Percentiles rank a stretch among this genome's conserved stretches.
Evolutionary conservation across 1,140 invertebrate genomes (phyloP).

Genomic region (Eriocheir sinensis): DNA sequence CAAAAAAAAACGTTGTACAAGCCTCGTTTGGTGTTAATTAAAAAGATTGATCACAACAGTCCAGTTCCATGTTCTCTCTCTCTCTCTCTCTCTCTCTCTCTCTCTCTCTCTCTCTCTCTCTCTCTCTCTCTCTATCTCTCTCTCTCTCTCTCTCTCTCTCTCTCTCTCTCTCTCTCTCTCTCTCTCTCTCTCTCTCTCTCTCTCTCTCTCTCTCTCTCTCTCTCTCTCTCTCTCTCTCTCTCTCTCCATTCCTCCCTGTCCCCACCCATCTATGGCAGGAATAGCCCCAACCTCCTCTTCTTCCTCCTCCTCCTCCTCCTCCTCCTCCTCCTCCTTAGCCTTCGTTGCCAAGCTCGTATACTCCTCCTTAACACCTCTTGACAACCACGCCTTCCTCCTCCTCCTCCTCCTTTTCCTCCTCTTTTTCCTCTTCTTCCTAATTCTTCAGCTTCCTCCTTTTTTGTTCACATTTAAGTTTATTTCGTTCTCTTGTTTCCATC

Average conservation of each 20-base stretch:
- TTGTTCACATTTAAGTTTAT: too few species aligned
- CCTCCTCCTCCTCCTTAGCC: too few species aligned
- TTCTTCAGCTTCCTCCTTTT: too few species aligned
- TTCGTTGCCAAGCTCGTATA: too few species aligned
- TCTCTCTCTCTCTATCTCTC: constrained; percentile 30
- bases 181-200: background rate
- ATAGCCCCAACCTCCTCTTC: background rate
- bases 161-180: background rate
- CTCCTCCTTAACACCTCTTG: too few species aligned
- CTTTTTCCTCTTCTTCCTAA: too few species aligned
- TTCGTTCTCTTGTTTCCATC: too few species aligned
- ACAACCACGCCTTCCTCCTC: too few species aligned
- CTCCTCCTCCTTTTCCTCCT: too few species aligned
- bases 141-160: background rate
- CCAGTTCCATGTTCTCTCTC: background rate
- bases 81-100: background rate
- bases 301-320: too few species aligned
- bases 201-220: background rate
- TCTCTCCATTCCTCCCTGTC: background rate
- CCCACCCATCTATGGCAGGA: background rate
- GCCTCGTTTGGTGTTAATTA: background rate
- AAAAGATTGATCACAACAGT: too few species aligned
- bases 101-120: constrained; percentile 43
- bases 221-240: background rate
- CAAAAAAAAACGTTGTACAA: background rate